phyloP scores from a whole-genome alignment of 2,113 vertebrate species.

The Bos indicus region DNA sequence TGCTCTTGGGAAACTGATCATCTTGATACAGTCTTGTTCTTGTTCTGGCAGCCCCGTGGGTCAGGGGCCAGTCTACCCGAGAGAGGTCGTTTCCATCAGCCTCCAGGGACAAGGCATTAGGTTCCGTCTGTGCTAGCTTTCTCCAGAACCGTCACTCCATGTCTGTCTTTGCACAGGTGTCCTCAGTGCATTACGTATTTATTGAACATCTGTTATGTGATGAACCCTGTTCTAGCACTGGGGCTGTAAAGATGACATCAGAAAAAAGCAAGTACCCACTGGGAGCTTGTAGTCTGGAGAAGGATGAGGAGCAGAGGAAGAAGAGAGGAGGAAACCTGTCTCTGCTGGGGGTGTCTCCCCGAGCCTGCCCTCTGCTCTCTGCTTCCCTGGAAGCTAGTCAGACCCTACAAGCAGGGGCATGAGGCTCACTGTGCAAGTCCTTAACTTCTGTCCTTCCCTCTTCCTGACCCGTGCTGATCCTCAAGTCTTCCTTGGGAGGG shows the following conservation, averaged over 20 bases:
- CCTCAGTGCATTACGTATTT: background rate
- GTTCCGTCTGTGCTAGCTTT: background rate
- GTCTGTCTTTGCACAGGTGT: background rate
- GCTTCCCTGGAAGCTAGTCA: background rate
- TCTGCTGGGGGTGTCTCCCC: background rate
- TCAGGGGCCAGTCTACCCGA: background rate
- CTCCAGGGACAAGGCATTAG: background rate
- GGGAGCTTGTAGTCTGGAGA: background rate
- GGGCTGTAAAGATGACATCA: background rate
- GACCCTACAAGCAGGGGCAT: background rate
- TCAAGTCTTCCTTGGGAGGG: background rate
- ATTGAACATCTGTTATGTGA: background rate
- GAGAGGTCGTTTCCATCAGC: background rate
- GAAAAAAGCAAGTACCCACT: background rate
- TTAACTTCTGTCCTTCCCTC: background rate
- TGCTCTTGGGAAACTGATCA: background rate
- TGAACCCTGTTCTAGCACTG: background rate
- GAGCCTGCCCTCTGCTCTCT: background rate
- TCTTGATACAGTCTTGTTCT: background rate
- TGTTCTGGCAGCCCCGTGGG: background rate
- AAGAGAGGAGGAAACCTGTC: background rate
- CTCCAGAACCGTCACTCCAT: background rate
- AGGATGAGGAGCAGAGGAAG: background rate
- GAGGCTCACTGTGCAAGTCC: background rate
- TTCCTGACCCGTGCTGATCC: background rate